phyloP scores from a whole-genome alignment of 2,797 vertebrate genomes.

The Sebastes diaconus region DNA sequence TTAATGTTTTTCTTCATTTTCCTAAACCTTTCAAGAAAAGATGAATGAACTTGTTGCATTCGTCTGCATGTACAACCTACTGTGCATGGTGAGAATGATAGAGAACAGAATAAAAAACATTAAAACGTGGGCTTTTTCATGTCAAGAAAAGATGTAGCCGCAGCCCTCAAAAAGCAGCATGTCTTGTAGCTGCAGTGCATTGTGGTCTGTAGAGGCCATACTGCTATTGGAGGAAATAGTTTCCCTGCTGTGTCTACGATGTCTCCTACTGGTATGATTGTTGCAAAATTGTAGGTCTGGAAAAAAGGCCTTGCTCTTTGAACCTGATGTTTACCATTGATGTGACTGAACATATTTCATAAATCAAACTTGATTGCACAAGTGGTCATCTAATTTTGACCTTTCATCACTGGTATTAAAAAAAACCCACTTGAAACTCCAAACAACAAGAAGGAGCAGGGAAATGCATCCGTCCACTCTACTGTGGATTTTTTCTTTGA shows the following conservation, averaged over 20 bases:
- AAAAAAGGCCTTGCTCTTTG: not conserved
- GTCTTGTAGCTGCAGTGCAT: not conserved
- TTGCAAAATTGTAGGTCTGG: not conserved
- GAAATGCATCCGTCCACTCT: not conserved
- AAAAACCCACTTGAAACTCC: not conserved
- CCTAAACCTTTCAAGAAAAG: not conserved
- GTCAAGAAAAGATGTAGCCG: not conserved
- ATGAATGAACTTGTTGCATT: not conserved
- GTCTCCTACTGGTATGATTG: not conserved
- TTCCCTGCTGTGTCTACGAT: not conserved
- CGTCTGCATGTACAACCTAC: not conserved
- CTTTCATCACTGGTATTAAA: not conserved
- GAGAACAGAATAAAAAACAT: not conserved
- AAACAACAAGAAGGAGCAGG: not conserved
- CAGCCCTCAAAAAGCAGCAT: not conserved
- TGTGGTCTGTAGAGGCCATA: not conserved
- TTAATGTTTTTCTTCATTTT: not conserved
- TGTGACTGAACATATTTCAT: constrained; percentile 4
- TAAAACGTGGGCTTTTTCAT: not conserved
- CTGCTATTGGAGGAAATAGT: constrained; percentile 1
- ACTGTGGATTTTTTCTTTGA: not conserved
- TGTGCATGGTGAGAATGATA: not conserved
- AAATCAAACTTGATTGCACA: not conserved
- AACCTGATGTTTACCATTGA: not conserved
- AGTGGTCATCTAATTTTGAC: not conserved